Evolutionary conservation across 2,113 vertebrate species (phyloP).

Genomic region (Misgurnus mizolepis): DNA sequence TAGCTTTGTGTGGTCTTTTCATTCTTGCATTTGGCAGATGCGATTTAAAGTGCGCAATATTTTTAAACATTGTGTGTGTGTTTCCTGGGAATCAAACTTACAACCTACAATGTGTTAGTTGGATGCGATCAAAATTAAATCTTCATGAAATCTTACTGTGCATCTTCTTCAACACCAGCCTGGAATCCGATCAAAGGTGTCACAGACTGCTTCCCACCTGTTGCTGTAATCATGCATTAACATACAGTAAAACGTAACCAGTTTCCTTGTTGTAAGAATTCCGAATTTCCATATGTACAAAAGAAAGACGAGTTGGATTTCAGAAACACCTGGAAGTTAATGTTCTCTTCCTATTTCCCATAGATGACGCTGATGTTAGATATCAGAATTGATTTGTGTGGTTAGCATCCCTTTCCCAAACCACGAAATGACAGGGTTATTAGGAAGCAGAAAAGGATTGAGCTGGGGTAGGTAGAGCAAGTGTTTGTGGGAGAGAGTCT

Average conservation of each 20-base stretch:
- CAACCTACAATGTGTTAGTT: no score
- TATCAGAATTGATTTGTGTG: neutral
- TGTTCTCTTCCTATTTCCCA: slow-evolving; percentile 47
- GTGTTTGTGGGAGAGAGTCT: no score
- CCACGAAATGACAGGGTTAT: no score
- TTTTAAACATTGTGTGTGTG: no score
- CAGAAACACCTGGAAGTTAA: slow-evolving; percentile 49
- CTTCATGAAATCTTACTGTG: neutral
- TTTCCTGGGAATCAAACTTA: no score
- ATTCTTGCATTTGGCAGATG: no score
- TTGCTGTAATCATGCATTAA: slow-evolving; percentile 42
- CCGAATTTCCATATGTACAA: slow-evolving; percentile 52
- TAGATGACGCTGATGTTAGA: slow-evolving; percentile 47
- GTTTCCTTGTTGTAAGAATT: slow-evolving; percentile 34
- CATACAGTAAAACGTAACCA: slow-evolving; percentile 52
- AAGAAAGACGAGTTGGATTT: slow-evolving; percentile 49
- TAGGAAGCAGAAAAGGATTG: no score
- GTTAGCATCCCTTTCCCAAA: no score
- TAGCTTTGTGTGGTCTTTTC: no score
- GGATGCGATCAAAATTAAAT: no score
- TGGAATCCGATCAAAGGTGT: slow-evolving; percentile 36
- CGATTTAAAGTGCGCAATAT: no score
- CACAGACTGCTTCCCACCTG: neutral
- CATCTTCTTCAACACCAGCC: neutral
- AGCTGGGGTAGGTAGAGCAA: no score